phyloP scores from a whole-genome alignment of 2,888 invertebrate species.

The Drosophila infuscata region DNA sequence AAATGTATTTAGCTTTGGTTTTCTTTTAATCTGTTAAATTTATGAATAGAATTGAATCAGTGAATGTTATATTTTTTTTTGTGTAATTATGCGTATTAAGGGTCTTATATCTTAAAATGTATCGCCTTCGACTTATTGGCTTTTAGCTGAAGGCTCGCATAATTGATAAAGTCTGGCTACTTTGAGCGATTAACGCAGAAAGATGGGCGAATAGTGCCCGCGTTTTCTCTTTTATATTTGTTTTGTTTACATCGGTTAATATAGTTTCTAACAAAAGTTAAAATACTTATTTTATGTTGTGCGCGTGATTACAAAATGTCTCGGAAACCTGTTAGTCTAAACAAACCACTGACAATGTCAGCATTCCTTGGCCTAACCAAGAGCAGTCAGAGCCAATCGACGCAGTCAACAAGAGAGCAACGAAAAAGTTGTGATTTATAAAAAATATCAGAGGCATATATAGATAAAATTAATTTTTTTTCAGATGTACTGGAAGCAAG shows the following conservation, averaged over 20 bases:
- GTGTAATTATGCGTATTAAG: not conserved
- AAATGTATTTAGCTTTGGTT: not conserved
- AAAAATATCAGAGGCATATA: not conserved
- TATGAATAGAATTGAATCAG: not conserved
- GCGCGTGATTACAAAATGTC: constrained; percentile 27
- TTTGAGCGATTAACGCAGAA: constrained; percentile 5
- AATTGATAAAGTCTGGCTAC: constrained; percentile 11
- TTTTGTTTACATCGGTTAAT: constrained; percentile 35
- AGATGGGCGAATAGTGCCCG: constrained; percentile 24
- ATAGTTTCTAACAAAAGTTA: constrained; percentile 7
- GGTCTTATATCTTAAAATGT: not conserved
- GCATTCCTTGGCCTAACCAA: constrained; percentile 70
- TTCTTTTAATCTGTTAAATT: too few species aligned
- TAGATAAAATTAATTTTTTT: not conserved
- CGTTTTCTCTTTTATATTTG: constrained; percentile 21
- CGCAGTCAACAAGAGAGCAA: constrained; percentile 15
- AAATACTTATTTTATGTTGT: constrained; percentile 4
- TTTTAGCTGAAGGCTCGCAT: not conserved
- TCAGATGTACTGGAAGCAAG: constrained; percentile 35
- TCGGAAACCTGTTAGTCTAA: constrained; percentile 32
- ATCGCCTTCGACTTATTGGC: not conserved
- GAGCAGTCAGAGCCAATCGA: constrained; percentile 42
- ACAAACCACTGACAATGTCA: constrained; percentile 74
- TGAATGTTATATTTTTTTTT: not conserved
- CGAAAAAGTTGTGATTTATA: constrained; percentile 25